Base-by-base conservation (phyloP, 1,140 invertebrate species). In the Popillia japonica region DNA sequence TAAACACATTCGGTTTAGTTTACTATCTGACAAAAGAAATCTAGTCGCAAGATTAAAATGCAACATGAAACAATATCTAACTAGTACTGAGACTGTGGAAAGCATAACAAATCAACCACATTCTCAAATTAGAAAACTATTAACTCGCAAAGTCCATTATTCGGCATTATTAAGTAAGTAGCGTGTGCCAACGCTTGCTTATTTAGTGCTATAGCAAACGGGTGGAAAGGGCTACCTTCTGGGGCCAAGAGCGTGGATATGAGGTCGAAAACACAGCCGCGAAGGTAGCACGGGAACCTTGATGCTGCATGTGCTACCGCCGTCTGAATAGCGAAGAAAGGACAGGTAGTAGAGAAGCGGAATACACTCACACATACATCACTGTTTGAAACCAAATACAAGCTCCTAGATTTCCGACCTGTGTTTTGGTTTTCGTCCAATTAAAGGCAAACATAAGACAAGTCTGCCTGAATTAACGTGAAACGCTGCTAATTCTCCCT, bases 341-440 rank as follows among this genome's bases (percentile, higher is more conserved):
- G 72, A 74, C 40, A 74, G 72, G 72, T 74, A 44, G 72, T 34
- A 42, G 72, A 22, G 34, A 9, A 74, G 48, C 48, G 22, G 61
- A 27, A 68, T 34, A 74, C 72, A 74, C 72, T 41, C 72, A 40
- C 72, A 41, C 72, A 74, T 76, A 55, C 75, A 14, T 55, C 41
- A 55, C 14, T 42, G 75, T 55, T 55, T 76, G 75, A 76, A 76
- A 76, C 75, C 75, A 76, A 76, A 76, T 76, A 76, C 75, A 84
- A 81, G 81, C 82, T 84, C 82, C 84, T 85, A 83, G 83, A 85
- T 85, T 84, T 85, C 84, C 85, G 84, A 86, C 84, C 84, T 85
- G 83, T 86, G 85, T 86, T 86, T 85, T 85, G 85, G 85, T 86
- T 86, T 86, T 85, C 84, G 85, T 84, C 84, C 85, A 86, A 86